phyloP scores from a whole-genome alignment of 2,888 invertebrate species.

The Punctoribates punctum region DNA sequence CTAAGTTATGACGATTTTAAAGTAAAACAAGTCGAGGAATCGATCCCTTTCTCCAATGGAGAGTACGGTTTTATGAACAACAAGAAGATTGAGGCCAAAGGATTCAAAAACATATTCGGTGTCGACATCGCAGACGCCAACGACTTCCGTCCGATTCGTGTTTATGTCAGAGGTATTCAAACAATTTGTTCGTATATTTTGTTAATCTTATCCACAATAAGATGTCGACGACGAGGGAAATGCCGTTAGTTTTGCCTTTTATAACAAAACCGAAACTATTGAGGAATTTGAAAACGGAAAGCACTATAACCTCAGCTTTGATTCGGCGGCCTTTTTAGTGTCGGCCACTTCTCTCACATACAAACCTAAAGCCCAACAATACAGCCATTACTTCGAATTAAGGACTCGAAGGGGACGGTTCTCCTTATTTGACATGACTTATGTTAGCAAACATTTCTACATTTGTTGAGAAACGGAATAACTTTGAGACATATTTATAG shows the following conservation, averaged over 20 bases:
- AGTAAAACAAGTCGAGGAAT: neutral
- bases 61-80: neutral
- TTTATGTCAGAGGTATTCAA: neutral
- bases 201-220: neutral
- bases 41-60: neutral
- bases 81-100: neutral
- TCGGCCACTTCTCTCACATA: neutral
- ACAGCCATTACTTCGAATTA: slow-evolving; percentile 4
- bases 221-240: neutral
- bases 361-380: neutral
- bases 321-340: neutral
- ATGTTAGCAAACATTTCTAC: neutral
- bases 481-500: neutral
- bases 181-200: neutral
- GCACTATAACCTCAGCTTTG: neutral
- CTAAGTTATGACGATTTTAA: neutral
- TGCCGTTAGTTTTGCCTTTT: neutral
- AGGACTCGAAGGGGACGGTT: slow-evolving; percentile 5
- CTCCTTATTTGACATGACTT: slow-evolving; percentile 9
- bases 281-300: slow-evolving; percentile 21
- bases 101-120: neutral
- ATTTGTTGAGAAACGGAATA: neutral
- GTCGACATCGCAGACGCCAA: neutral
- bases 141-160: neutral
- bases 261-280: neutral